A percentile compares a stretch with the other conserved stretches of the same genome.
phyloP scores from a whole-genome alignment of 2,797 vertebrate genomes.

The Microchirus variegatus region DNA sequence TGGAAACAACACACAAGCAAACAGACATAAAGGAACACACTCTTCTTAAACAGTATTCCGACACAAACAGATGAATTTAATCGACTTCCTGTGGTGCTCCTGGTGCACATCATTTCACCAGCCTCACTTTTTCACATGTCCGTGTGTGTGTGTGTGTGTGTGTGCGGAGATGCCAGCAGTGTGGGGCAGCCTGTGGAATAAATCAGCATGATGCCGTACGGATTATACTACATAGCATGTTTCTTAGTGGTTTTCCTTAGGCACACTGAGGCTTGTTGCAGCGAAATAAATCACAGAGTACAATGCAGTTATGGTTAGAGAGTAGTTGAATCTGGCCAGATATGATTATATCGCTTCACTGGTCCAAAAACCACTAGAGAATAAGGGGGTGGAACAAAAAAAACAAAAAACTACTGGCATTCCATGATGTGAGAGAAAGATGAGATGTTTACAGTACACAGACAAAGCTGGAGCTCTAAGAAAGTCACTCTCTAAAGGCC shows the following conservation, averaged over 20 bases:
- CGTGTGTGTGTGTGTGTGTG: conserved; percentile 2
- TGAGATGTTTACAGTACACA: conserved; percentile 39
- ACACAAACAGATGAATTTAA: conserved; percentile 8
- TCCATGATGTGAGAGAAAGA: conserved; percentile 33
- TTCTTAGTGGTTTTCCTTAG: conserved; percentile 39
- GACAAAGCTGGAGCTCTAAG: conserved; percentile 19
- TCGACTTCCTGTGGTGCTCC: conserved; percentile 29
- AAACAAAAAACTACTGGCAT: conserved; percentile 44
- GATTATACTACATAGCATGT: conserved; percentile 10
- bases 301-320: conserved; percentile 24
- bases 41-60: conserved; percentile 19
- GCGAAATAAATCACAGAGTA: conserved; percentile 32
- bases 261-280: conserved; percentile 43
- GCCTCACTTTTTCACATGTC: conserved; percentile 20
- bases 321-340: conserved; percentile 10
- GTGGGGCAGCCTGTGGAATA: conserved; percentile 31
- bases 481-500: conserved; percentile 8
- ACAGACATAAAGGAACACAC: conserved; percentile 13
- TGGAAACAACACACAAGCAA: conserved; percentile 46
- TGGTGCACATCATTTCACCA: conserved; percentile 21
- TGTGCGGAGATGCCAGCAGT: conserved; percentile 14
- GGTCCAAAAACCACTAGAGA: conserved; percentile 63
- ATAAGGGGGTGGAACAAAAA: conserved; percentile 19
- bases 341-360: conserved; percentile 22
- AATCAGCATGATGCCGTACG: conserved; percentile 33